phyloP scores from a whole-genome alignment of 2,797 vertebrate species.

The Neosalanx taihuensis region DNA sequence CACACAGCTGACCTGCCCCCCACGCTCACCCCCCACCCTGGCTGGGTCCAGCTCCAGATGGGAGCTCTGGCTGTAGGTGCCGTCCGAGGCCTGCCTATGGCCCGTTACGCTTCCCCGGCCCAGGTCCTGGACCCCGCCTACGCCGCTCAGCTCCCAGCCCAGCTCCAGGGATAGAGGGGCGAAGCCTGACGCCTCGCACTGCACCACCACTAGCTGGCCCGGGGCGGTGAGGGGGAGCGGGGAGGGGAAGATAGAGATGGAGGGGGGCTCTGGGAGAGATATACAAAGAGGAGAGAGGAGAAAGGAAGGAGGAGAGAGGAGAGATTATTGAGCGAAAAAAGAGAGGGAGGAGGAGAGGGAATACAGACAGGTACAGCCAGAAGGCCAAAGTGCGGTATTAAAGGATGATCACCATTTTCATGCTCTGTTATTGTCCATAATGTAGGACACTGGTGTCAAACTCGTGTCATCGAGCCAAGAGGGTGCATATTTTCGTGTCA shows the following conservation, averaged over 20 bases:
- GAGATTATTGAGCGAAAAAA: background rate
- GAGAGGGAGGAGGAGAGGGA: background rate
- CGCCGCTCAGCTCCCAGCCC: conserved; percentile 72
- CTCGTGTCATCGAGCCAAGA: too few relatives aligned
- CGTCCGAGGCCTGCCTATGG: conserved; percentile 73
- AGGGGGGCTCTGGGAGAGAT: conserved; percentile 70
- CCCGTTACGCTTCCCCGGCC: conserved; percentile 65
- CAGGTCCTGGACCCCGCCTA: conserved; percentile 47
- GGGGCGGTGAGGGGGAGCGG: conserved; percentile 68
- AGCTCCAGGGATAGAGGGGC: conserved; percentile 74
- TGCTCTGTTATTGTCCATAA: background rate
- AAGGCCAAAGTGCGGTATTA: background rate
- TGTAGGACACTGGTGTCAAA: too few relatives aligned
- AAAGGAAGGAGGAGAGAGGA: too few relatives aligned
- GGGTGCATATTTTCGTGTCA: too few relatives aligned
- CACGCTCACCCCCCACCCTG: conserved; percentile 63
- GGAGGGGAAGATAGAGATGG: conserved; percentile 73
- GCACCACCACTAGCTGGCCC: conserved; percentile 63
- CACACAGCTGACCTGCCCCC: conserved; percentile 72
- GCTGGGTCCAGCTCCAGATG: conserved; percentile 58
- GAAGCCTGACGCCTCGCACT: conserved; percentile 78
- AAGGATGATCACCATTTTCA: background rate
- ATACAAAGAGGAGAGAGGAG: background rate
- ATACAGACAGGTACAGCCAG: background rate
- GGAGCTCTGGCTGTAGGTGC: conserved; percentile 75